A percentile compares a stretch with the other conserved stretches of the same genome.
Conservation (phyloP, 2,797 vertebrate species). For the Bryconaethiops microstoma region DNA sequence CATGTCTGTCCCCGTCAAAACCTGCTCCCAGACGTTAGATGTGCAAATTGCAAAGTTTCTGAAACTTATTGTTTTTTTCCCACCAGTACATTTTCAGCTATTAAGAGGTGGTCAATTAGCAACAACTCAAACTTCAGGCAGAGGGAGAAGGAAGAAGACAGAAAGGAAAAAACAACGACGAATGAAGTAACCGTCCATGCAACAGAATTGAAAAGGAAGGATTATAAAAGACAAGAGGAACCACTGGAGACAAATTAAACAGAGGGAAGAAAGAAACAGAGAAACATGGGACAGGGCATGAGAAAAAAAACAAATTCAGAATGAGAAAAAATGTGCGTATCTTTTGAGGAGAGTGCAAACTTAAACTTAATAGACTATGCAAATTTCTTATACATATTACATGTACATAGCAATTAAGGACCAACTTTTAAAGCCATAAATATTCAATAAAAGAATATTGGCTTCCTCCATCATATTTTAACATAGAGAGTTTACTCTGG, state of each 20-base stretch:
- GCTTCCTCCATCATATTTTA: no score
- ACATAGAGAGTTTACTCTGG: no score
- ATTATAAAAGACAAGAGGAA: slow-evolving; percentile 34
- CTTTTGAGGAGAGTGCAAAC: no score
- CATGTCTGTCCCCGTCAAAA: background rate
- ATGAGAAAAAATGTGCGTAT: background rate
- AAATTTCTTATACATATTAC: no score
- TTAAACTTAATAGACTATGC: no score
- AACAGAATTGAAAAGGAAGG: slow-evolving; percentile 45
- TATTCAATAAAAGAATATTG: no score
- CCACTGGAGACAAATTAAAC: slow-evolving; percentile 5
- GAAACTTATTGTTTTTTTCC: background rate
- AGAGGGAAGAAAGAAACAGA: background rate
- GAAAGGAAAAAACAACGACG: background rate
- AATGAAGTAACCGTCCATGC: background rate
- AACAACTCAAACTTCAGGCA: background rate
- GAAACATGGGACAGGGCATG: slow-evolving; percentile 19
- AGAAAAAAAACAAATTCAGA: slow-evolving; percentile 10
- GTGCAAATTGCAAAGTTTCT: background rate
- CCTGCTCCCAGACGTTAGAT: background rate
- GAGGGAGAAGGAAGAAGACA: slow-evolving; percentile 15
- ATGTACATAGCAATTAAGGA: no score
- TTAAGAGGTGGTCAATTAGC: background rate
- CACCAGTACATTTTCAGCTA: background rate
- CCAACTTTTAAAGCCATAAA: no score